Base-by-base conservation (phyloP, 2,113 vertebrate genomes). In the Pelvicachromis taeniatus region DNA sequence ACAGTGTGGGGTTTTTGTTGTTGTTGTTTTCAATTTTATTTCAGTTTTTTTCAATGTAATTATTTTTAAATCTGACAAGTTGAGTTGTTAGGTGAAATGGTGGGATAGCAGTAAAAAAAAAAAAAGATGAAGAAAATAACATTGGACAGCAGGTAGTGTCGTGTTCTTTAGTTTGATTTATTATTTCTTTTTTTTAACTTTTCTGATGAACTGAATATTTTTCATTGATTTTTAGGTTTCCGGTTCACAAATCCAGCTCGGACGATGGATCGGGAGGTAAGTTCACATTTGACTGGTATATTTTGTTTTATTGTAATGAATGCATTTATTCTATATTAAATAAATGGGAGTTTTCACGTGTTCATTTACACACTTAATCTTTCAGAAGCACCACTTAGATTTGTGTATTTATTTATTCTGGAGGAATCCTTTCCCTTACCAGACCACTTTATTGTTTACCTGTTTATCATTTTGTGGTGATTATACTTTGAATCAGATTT, bases 251-350 rank as follows among this genome's bases (percentile, higher is more conserved):
- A 94, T 99, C 98, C 61, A 97, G 96, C 94, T 97, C 97, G 0
- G 98, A 99, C 88, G 98, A 99, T 92, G 95, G 97, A 89, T 97
- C 96, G 82, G 96, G 97, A 93, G 98, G 98, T 99, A 87, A 95
- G 96, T 4, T 14, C 1, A 19, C 31, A 11, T 45, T 77, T 33
- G 12, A 40, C n/a, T 38, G 21, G 14, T 73, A 29, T 50, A 56
- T 78, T 55, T 70, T 17, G 3, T 70, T 70, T 70, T 63, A 33
- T 59, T 33, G 14, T 77, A 29, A 19, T 48, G 45, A 11, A 33
- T 16, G 42, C 4, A 9, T 79, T 79, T 58, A 55, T 11, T 77
- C 48, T n/a, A 33, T 33, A 0, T 77, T 77, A 73, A 29, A 48
- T 48, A 16, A 73, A 48, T 48, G 17, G 23, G 35, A 16, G 7